A percentile compares a stretch with the other conserved stretches of the same genome.
These are phyloP conservation scores for Melanostigma gelatinosum DNA, from an alignment of 2,113 vertebrate genomes.

Conservation along the genomic window DNA sequence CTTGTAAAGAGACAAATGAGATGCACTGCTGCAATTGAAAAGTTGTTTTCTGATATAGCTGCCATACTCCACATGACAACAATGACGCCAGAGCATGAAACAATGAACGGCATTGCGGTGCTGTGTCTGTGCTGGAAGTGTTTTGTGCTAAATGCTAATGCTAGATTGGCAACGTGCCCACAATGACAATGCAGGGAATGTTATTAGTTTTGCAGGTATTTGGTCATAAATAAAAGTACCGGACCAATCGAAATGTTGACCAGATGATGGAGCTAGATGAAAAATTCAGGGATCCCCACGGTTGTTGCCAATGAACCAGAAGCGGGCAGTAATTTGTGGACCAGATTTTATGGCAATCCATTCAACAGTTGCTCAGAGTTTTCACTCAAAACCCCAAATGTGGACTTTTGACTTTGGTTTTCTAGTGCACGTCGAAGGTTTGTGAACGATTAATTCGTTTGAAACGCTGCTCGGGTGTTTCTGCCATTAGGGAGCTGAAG, in stretches of 20 bases:
- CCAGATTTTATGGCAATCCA: neutral
- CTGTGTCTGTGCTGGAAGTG: neutral
- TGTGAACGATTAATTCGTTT: conserved; percentile 43
- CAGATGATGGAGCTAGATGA: neutral
- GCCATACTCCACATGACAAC: neutral
- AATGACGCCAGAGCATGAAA: neutral
- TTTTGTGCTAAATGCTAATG: neutral
- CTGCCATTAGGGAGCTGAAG: conserved; percentile 31
- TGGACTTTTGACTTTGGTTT: conserved; percentile 15
- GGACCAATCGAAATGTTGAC: neutral
- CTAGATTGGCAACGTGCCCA: neutral
- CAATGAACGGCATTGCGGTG: neutral
- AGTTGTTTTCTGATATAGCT: neutral
- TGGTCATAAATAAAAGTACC: neutral
- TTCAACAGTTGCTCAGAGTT: neutral
- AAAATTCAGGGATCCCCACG: neutral
- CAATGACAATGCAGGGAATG: neutral
- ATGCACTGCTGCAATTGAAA: neutral
- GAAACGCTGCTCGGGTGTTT: conserved; percentile 8
- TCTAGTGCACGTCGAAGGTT: neutral
- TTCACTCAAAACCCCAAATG: neutral
- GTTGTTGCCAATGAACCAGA: neutral
- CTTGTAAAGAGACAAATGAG: conserved; percentile 35
- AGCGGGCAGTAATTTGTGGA: neutral
- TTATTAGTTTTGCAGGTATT: too few species aligned